A percentile compares a stretch with the other conserved stretches of the same genome.
These are phyloP conservation scores for Ceratothoa steindachneri DNA, from an alignment of 2,888 invertebrate species.

Conservation along the genomic window DNA sequence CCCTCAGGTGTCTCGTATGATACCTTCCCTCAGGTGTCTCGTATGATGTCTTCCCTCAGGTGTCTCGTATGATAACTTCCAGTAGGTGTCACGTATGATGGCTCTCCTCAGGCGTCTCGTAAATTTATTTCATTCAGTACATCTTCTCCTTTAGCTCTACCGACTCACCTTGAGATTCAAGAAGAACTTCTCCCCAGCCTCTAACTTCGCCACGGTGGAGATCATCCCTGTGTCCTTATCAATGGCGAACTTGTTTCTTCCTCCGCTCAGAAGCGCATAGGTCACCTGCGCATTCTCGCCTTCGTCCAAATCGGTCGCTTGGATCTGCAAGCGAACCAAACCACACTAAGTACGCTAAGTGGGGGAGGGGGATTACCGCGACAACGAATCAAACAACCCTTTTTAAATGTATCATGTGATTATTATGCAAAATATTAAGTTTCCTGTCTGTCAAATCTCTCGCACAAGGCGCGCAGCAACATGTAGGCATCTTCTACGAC, in stretches of 20 bases:
- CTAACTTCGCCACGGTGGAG: conserved; percentile 72
- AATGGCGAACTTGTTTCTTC: conserved; percentile 77
- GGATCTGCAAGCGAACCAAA: conserved; percentile 23
- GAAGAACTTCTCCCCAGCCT: conserved; percentile 83
- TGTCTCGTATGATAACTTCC: too few species aligned
- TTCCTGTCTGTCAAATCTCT: too few species aligned
- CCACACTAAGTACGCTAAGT: not conserved
- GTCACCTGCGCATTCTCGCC: conserved; percentile 76
- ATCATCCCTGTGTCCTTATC: conserved; percentile 70
- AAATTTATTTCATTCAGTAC: too few species aligned
- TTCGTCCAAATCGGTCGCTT: conserved; percentile 76
- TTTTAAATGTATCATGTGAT: not conserved
- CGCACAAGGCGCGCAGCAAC: too few species aligned
- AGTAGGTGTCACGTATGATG: too few species aligned
- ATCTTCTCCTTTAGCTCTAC: not conserved
- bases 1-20: too few species aligned
- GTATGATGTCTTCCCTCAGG: too few species aligned
- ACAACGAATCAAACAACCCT: not conserved
- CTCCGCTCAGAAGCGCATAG: conserved; percentile 84
- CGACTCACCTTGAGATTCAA: conserved; percentile 69
- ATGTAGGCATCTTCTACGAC: too few species aligned
- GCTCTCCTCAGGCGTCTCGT: too few species aligned
- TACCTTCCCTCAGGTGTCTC: too few species aligned
- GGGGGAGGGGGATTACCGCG: not conserved
- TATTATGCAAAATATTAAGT: too few species aligned